Percentiles rank a stretch among this genome's conserved stretches.
Evolutionary conservation across 2,113 vertebrate genomes (phyloP).

Genomic region (Antechinus stuartii): DNA sequence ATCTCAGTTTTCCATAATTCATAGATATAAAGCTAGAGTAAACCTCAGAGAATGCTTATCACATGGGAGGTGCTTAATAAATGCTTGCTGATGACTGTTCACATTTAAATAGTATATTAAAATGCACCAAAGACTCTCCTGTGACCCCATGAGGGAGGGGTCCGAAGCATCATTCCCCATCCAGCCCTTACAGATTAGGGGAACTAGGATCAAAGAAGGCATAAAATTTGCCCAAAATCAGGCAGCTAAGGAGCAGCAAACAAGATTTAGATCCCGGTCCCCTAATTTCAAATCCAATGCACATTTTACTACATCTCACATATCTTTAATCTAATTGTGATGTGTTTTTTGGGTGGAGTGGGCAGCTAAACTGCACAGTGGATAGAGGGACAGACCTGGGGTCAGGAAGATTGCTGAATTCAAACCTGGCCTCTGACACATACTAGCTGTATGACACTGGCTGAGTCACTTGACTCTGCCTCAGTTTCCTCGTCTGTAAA

Average conservation of each 20-base stretch:
- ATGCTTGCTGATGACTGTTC: too few relatives aligned
- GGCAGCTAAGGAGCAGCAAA: slow-evolving; percentile 25
- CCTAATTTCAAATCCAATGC: too few relatives aligned
- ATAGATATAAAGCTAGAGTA: neutral
- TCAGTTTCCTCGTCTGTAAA: neutral
- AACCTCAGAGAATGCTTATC: neutral
- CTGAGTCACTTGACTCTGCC: neutral
- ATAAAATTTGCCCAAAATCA: neutral
- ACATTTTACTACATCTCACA: too few relatives aligned
- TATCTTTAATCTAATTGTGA: too few relatives aligned
- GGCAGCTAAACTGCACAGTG: neutral
- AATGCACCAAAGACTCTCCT: neutral
- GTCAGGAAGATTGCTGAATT: neutral
- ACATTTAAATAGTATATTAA: too few relatives aligned
- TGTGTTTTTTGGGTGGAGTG: too few relatives aligned
- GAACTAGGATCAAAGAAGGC: neutral
- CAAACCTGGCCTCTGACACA: neutral
- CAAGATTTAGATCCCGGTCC: neutral
- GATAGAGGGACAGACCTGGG: neutral
- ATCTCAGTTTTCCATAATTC: neutral
- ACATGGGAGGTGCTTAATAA: too few relatives aligned
- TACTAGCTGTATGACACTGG: too few relatives aligned
- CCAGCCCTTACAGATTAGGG: neutral
- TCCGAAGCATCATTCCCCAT: neutral
- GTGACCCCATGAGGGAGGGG: neutral